These are phyloP conservation scores for Luidia sarsii DNA, from an alignment of 53 echinoderm and acorn worm species.

Conservation along the genomic window DNA sequence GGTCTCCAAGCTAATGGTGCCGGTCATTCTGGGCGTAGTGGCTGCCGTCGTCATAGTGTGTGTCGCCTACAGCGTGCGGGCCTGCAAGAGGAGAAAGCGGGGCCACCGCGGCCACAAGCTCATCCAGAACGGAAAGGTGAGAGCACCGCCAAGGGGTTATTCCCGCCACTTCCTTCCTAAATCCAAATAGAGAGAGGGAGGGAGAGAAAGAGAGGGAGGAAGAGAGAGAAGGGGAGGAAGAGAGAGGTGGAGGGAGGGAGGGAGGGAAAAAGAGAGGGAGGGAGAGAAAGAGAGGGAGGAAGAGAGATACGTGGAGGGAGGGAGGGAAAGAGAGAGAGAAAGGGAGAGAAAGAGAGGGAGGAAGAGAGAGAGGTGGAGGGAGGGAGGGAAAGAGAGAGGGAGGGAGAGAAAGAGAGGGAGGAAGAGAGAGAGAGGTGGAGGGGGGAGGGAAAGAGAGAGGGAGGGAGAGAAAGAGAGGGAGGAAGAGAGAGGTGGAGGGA, in stretches of 20 bases:
- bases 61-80: conserved; percentile 25
- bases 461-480: neutral
- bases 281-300: neutral
- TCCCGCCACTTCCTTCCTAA: no score
- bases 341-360: neutral
- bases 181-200: no score
- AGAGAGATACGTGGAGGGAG: no score
- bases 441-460: neutral
- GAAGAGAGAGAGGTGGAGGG: neutral
- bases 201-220: no score
- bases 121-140: conserved; percentile 21
- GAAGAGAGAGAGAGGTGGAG: neutral
- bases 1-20: conserved; percentile 38
- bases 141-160: no score
- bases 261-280: neutral
- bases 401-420: neutral
- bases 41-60: conserved; percentile 45
- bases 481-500: neutral
- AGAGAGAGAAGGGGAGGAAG: no score
- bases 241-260: no score
- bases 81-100: conserved; percentile 24
- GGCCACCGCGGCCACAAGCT: neutral
- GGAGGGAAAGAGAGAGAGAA: neutral
- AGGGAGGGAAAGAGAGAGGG: neutral
- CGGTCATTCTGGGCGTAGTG: conserved; percentile 39